These are phyloP conservation scores for Leptodactylus fuscus DNA, from an alignment of 2,113 vertebrate genomes.

Conservation along the genomic window DNA sequence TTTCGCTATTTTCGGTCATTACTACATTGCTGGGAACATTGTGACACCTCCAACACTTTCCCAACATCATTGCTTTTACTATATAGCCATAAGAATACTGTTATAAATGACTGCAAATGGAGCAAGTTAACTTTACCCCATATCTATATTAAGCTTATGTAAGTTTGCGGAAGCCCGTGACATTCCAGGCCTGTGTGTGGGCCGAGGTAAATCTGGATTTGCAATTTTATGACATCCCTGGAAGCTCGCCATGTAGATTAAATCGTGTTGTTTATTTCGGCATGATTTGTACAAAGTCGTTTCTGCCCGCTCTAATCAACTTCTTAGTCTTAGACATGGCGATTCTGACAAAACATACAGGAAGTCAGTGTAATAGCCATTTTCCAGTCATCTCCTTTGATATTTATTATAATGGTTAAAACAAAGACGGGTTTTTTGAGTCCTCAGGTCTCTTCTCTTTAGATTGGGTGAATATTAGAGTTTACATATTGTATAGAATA, in stretches of 20 bases:
- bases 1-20: not conserved
- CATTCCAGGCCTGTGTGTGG: not conserved
- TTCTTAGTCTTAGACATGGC: not conserved
- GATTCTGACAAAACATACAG: not conserved
- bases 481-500: too few species aligned
- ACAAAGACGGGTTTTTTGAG: too few species aligned
- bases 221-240: conserved; percentile 25
- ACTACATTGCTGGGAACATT: not conserved
- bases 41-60: not conserved
- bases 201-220: conserved; percentile 11
- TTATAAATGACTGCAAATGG: not conserved
- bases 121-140: not conserved
- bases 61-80: not conserved
- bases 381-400: too few species aligned
- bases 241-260: conserved; percentile 22
- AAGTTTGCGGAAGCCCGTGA: not conserved
- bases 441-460: too few species aligned
- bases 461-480: too few species aligned
- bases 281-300: not conserved
- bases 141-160: not conserved
- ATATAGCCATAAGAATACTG: not conserved
- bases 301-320: not conserved
- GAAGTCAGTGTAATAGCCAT: too few species aligned
- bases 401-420: too few species aligned
- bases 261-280: not conserved